phyloP scores from a whole-genome alignment of 2,797 vertebrate genomes.

The Microhierax caerulescens region DNA sequence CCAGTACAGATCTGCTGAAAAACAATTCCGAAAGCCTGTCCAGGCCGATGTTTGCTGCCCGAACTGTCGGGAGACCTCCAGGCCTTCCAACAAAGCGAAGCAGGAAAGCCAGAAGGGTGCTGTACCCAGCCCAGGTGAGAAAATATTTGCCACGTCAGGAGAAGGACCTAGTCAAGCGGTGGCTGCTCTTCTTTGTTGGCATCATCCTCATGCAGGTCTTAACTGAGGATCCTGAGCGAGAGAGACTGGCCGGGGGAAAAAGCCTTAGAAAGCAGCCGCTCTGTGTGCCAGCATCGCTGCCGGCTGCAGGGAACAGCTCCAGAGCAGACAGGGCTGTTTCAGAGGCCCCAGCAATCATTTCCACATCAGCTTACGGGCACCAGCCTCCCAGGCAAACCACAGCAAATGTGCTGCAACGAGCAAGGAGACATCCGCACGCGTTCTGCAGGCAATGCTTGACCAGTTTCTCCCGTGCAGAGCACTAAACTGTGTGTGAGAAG shows the following conservation, averaged over 20 bases:
- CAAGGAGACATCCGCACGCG: rapidly evolving
- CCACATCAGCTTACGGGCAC: not conserved
- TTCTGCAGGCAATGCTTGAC: not conserved
- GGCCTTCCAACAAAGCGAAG: not conserved
- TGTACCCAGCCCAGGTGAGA: slow-evolving; percentile 51
- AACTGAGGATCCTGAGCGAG: not conserved
- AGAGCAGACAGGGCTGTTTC: not conserved
- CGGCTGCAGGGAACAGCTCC: not conserved
- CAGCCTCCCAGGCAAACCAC: not conserved
- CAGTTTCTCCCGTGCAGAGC: not conserved
- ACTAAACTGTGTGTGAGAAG: not conserved
- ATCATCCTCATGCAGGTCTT: slow-evolving; percentile 44
- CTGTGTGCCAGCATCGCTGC: not conserved
- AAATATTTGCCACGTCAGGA: slow-evolving; percentile 42
- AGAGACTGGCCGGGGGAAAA: not conserved
- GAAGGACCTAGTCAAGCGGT: slow-evolving; percentile 34
- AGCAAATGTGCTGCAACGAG: not conserved
- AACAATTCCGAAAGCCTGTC: not conserved
- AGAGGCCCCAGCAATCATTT: rapidly evolving
- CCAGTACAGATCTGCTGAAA: slow-evolving; percentile 8
- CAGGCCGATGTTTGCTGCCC: not conserved
- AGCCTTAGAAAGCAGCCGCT: not conserved
- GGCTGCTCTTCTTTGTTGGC: slow-evolving; percentile 41
- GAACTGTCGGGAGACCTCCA: not conserved
- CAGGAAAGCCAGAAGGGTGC: slow-evolving; percentile 52